phyloP scores from a whole-genome alignment of 2,888 invertebrate species.

The Apoda limacodes region DNA sequence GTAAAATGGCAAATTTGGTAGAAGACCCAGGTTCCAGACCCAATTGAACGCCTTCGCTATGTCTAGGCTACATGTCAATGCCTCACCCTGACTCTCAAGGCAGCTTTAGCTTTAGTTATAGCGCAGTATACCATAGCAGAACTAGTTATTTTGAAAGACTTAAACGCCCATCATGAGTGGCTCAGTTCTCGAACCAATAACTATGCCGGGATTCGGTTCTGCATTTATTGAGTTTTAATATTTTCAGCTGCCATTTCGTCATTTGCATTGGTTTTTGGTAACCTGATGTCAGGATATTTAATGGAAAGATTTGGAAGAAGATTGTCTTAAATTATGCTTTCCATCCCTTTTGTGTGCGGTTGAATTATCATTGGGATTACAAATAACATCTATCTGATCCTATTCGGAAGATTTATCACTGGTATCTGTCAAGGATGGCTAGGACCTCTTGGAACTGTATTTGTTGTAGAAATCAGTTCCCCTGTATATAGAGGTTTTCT shows the following conservation, averaged over 20 bases:
- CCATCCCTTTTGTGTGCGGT: conserved; percentile 64
- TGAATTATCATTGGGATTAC: conserved; percentile 72
- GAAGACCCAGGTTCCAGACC: no score
- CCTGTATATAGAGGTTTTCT: conserved; percentile 74
- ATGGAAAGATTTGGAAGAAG: conserved; percentile 73
- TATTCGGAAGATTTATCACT: conserved; percentile 68
- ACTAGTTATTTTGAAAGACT: no score
- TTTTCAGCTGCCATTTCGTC: conserved; percentile 72
- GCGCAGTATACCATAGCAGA: no score
- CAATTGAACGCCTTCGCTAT: no score
- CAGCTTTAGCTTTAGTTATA: no score
- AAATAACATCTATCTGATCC: conserved; percentile 46
- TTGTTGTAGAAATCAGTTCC: conserved; percentile 70
- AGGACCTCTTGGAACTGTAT: conserved; percentile 68
- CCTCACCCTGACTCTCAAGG: no score
- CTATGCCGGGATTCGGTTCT: no score
- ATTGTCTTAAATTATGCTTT: conserved; percentile 59
- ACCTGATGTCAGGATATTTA: conserved; percentile 68
- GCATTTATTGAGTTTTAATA: no score
- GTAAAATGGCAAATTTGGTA: no score
- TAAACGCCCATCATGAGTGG: no score
- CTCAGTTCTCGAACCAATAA: no score
- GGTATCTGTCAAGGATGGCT: conserved; percentile 71
- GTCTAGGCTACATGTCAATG: no score
- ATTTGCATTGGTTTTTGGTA: conserved; percentile 71